Base-by-base conservation (phyloP, 35 echinoderm and acorn worm genomes). In the Ophiothrix spiculata region DNA sequence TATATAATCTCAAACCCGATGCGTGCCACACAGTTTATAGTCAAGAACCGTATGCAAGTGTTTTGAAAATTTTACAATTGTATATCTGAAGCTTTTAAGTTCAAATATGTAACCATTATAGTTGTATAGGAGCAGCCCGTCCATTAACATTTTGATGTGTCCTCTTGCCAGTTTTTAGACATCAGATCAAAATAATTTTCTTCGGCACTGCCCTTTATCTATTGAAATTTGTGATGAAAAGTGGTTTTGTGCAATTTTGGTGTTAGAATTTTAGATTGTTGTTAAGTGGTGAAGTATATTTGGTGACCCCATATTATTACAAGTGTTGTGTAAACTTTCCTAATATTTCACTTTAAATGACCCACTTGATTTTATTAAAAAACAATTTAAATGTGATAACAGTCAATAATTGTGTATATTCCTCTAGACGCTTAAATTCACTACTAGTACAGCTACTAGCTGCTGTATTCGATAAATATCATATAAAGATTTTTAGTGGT, bases 301-400 rank as follows among this genome's bases (percentile, higher is more conserved):
- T 69, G 60, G 60, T 69, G n/a, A 69, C 29, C 60, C 60, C 60
- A 69, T 69, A 69, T n/a, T n/a, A 49, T n/a, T 69, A 69, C 29
- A 25, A 69, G 60, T 69, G 60, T 69, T 69, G 60, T 69, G n/a
- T n/a, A n/a, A 69, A 69, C 17, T 15, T 15, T 69, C 60, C 29
- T 69, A 28, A 1, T n/a, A 69, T 69, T 69, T 69, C 10, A 69
- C 60, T 69, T 69, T 69, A 2, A 69, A 69, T 69, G 60, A 69
- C 29, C 60, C 60, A 69, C 60, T 69, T 69, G 29, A 69, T 69
- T 69, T 69, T n/a, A n/a, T n/a, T n/a, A n/a, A n/a, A 49, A 69
- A 69, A 69, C 60, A 25, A 69, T 69, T 69, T 69, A 69, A 69
- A 69, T 28, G 60, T 69, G 60, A 69, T 69, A 25, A 69, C 60